Conservation (phyloP, 2,888 invertebrate species). For the Coenonympha arcania region DNA sequence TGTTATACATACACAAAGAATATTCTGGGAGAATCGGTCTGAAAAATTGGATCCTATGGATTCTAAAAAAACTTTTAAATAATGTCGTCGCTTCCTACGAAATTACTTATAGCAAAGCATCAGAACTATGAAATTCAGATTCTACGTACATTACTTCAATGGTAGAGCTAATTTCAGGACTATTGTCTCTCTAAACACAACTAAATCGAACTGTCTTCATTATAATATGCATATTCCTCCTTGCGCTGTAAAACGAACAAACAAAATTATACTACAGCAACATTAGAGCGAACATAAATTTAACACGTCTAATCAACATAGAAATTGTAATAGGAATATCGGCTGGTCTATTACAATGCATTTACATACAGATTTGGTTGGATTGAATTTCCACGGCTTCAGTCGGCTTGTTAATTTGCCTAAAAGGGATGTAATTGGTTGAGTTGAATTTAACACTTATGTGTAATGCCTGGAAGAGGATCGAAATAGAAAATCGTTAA, state of each 20-base stretch:
- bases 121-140: no score
- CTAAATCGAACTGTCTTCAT: conserved; percentile 21
- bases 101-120: no score
- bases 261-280: conserved; percentile 61
- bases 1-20: no score
- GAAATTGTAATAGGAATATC: conserved; percentile 65
- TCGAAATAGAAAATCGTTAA: conserved; percentile 15
- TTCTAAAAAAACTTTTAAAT: no score
- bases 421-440: conserved; percentile 68
- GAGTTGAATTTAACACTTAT: conserved; percentile 48
- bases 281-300: conserved; percentile 49
- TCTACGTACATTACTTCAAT: background rate
- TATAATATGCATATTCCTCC: conserved; percentile 23
- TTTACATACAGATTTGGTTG: conserved; percentile 68
- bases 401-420: conserved; percentile 65
- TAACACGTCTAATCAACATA: conserved; percentile 58
- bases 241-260: conserved; percentile 35
- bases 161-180: background rate
- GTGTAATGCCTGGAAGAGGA: conserved; percentile 8
- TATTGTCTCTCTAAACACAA: conserved; percentile 6
- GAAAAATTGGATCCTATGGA: no score
- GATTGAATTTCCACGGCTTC: conserved; percentile 61
- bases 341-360: conserved; percentile 64
- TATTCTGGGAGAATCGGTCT: no score
- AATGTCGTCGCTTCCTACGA: no score